Evolutionary conservation across 2,113 vertebrate genomes (phyloP).

Genomic region (Tenrec ecaudatus): DNA sequence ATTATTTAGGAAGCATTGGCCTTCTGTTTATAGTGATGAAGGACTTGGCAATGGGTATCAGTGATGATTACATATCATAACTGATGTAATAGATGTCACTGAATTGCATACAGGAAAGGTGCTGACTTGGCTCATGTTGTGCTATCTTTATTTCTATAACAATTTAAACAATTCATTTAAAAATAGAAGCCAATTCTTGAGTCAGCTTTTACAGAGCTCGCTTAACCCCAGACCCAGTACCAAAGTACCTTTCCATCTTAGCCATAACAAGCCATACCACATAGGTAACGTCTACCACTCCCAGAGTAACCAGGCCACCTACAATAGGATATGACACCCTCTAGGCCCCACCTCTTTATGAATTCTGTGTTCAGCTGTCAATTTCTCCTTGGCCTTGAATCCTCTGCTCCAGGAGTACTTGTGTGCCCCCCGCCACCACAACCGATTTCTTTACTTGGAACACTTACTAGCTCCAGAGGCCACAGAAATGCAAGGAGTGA

Average conservation of each 20-base stretch:
- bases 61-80: background rate
- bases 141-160: background rate
- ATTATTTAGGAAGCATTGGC: background rate
- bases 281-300: too few relatives aligned
- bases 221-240: background rate
- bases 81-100: background rate
- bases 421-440: too few relatives aligned
- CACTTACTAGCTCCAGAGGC: background rate
- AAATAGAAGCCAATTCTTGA: background rate
- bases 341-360: background rate
- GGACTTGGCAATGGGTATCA: background rate
- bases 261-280: background rate
- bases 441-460: background rate
- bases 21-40: too few relatives aligned
- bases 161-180: background rate
- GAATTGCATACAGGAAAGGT: background rate
- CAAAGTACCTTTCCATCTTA: background rate
- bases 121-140: background rate
- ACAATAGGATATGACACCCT: background rate
- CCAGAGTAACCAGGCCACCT: background rate
- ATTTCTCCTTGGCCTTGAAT: background rate
- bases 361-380: background rate
- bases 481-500: background rate
- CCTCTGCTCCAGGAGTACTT: background rate
- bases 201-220: background rate